Evolutionary conservation across 2,797 vertebrate species (phyloP).

Genomic region (Meriones psammophilus): DNA sequence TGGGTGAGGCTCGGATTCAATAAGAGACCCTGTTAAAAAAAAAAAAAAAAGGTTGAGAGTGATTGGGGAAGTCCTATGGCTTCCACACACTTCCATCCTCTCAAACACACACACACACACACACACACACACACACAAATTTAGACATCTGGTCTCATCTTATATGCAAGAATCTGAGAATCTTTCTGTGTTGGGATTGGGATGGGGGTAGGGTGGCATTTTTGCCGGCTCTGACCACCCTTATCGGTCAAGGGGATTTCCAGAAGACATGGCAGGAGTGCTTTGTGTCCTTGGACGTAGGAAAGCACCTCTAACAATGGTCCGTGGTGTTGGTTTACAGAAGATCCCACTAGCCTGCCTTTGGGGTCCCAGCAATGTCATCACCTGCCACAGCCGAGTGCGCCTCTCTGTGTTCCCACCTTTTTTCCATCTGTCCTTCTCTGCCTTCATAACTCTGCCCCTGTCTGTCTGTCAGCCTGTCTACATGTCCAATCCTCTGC

Average conservation of each 20-base stretch:
- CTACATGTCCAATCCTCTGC: too few relatives aligned
- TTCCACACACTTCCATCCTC: neutral
- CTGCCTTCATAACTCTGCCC: too few relatives aligned
- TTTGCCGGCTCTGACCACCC: neutral
- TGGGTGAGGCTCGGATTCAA: neutral
- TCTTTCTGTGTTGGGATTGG: too few relatives aligned
- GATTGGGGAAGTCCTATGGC: neutral
- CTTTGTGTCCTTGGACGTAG: neutral
- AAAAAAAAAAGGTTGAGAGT: neutral
- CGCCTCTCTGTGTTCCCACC: too few relatives aligned
- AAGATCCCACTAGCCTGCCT: too few relatives aligned
- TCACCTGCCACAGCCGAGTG: too few relatives aligned
- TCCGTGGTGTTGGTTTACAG: too few relatives aligned
- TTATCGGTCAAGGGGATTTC: neutral
- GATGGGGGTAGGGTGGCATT: too few relatives aligned
- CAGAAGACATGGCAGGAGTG: neutral
- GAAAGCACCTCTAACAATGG: neutral
- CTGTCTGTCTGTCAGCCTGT: too few relatives aligned
- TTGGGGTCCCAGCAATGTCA: too few relatives aligned
- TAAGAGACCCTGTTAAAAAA: too few relatives aligned
- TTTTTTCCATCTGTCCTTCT: too few relatives aligned
- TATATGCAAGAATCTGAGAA: neutral
- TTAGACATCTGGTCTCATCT: neutral
- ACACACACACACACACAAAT: neutral
- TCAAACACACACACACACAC: neutral